phyloP scores from a whole-genome alignment of 2,113 vertebrate species.

The Hepsetus odoe region DNA sequence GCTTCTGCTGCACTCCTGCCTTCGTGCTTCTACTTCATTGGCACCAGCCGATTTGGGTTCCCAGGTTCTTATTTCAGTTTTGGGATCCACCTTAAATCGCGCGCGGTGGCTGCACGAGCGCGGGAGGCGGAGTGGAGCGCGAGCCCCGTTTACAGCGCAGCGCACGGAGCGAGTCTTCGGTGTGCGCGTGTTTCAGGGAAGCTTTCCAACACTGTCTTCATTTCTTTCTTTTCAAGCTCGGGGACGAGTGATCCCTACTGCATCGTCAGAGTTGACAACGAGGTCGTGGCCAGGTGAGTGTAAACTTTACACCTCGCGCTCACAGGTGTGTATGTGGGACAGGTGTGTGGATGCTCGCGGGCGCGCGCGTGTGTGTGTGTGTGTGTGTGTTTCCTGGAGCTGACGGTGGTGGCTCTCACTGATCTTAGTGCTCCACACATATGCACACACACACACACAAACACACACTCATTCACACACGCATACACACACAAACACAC shows the following conservation, averaged over 20 bases:
- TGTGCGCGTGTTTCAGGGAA: too few species aligned
- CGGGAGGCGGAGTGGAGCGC: too few species aligned
- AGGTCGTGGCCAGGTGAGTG: conserved; percentile 89
- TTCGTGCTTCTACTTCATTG: too few species aligned
- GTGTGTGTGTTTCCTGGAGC: background rate
- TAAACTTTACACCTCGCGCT: background rate
- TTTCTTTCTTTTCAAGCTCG: conserved; percentile 72
- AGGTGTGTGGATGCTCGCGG: conserved; percentile 22
- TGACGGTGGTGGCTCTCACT: background rate
- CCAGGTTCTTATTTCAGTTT: too few species aligned
- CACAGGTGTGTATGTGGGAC: background rate
- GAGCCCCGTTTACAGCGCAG: too few species aligned
- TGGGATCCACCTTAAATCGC: too few species aligned
- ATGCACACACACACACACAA: background rate
- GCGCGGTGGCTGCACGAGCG: too few species aligned
- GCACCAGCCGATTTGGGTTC: too few species aligned
- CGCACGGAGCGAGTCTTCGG: too few species aligned
- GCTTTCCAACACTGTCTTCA: too few species aligned
- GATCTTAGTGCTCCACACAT: background rate
- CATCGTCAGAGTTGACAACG: conserved; percentile 88
- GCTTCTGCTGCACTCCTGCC: too few species aligned
- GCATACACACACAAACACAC: background rate
- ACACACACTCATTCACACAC: background rate
- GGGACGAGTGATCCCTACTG: conserved; percentile 93
- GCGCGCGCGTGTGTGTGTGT: conserved; percentile 3